phyloP scores from a whole-genome alignment of 2,888 invertebrate genomes.

The Seira ritae region DNA sequence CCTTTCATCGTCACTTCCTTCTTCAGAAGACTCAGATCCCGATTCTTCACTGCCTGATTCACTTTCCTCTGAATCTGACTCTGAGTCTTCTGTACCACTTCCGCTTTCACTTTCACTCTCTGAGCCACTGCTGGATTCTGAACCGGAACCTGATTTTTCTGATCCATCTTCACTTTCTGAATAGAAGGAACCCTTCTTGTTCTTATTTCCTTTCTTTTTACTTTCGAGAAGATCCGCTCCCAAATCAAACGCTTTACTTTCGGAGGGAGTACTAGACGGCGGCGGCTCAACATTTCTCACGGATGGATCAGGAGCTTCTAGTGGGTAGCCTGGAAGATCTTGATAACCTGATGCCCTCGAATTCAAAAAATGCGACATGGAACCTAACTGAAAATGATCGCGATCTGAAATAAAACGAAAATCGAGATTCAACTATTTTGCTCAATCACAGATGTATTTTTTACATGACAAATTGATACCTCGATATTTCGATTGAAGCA shows the following conservation, averaged over 20 bases:
- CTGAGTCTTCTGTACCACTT: constrained; percentile 70
- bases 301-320: constrained; percentile 83
- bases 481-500: constrained; percentile 89
- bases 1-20: constrained; percentile 49
- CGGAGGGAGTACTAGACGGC: constrained; percentile 66
- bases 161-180: constrained; percentile 78
- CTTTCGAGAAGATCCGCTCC: constrained; percentile 30
- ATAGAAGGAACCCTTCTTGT: constrained; percentile 79
- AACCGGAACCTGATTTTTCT: constrained; percentile 59
- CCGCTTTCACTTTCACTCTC: constrained; percentile 71
- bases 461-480: no score
- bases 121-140: constrained; percentile 62
- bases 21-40: constrained; percentile 73
- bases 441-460: neutral
- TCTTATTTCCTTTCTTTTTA: constrained; percentile 45
- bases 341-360: constrained; percentile 90
- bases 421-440: constrained; percentile 35
- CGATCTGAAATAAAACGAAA: constrained; percentile 79
- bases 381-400: constrained; percentile 93
- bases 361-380: constrained; percentile 96
- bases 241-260: constrained; percentile 42
- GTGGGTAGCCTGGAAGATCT: constrained; percentile 90
- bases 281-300: constrained; percentile 85
- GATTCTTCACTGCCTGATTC: constrained; percentile 61
- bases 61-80: constrained; percentile 66